Evolutionary conservation across 2,797 vertebrate species (phyloP).

Genomic region (Orestias chungarensis): DNA sequence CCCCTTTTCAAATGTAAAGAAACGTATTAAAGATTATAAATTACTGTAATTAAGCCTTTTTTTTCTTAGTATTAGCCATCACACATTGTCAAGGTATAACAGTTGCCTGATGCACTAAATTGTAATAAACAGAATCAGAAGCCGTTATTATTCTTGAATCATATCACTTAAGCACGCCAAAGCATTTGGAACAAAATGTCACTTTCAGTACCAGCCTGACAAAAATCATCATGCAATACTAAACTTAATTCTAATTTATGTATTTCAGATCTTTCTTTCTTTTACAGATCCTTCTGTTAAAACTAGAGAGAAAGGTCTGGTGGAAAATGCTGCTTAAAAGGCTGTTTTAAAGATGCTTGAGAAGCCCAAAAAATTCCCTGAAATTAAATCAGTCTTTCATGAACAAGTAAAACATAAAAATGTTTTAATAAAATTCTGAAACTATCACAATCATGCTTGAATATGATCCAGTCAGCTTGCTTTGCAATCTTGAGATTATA

Average conservation of each 20-base stretch:
- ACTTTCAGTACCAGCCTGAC: not conserved
- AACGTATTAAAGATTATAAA: slow-evolving; percentile 33
- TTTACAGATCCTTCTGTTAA: no score
- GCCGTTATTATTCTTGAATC: not conserved
- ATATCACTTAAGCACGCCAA: not conserved
- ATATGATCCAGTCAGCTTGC: not conserved
- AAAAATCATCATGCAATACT: not conserved
- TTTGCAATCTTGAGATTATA: not conserved
- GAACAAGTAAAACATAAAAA: not conserved
- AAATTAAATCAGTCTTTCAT: not conserved
- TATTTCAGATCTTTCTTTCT: not conserved
- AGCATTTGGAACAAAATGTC: not conserved
- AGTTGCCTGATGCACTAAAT: not conserved
- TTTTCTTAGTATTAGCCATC: not conserved
- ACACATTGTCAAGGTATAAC: not conserved
- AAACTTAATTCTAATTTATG: not conserved
- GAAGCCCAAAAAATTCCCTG: not conserved
- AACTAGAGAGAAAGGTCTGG: not conserved
- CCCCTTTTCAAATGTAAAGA: slow-evolving; percentile 36
- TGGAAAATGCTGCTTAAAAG: not conserved
- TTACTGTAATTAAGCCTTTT: slow-evolving; percentile 17
- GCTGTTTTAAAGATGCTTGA: not conserved
- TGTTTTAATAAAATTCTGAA: not conserved
- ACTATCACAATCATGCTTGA: not conserved
- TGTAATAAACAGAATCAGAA: not conserved